phyloP scores from a whole-genome alignment of 1,140 invertebrate genomes.

The Temnothorax longispinosus region DNA sequence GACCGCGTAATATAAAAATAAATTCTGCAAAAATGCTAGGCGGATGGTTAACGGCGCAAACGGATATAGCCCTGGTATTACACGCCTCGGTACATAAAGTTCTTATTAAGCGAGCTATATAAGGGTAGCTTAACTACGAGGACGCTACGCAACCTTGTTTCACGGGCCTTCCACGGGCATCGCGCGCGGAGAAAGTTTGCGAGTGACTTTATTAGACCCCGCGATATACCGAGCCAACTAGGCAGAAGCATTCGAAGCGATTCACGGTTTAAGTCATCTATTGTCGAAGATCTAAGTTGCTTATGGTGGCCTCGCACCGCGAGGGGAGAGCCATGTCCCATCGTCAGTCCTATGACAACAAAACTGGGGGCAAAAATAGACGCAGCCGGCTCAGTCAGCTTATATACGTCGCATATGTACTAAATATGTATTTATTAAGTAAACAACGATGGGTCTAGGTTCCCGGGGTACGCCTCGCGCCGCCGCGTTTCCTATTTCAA shows the following conservation, averaged over 20 bases:
- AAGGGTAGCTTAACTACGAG: constrained; percentile 32
- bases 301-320: constrained; percentile 10
- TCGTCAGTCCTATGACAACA: constrained; percentile 84
- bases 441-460: constrained; percentile 80
- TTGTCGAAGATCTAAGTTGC: constrained; percentile 62
- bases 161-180: too few species aligned
- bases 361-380: constrained; percentile 81
- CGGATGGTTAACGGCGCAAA: constrained; percentile 39
- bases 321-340: constrained; percentile 75
- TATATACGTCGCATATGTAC: constrained; percentile 79
- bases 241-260: constrained; percentile 59
- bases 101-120: constrained; percentile 31
- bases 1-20: constrained; percentile 57
- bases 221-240: background rate
- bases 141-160: background rate
- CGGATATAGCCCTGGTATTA: constrained; percentile 36
- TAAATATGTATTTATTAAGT: constrained; percentile 86
- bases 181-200: constrained; percentile 20
- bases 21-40: constrained; percentile 44
- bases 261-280: constrained; percentile 53
- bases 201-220: constrained; percentile 52
- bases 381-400: constrained; percentile 80
- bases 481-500: constrained; percentile 67
- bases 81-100: constrained; percentile 47
- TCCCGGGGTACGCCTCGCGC: constrained; percentile 63